phyloP scores from a whole-genome alignment of 2,888 invertebrate genomes.

The Nemurella pictetii region DNA sequence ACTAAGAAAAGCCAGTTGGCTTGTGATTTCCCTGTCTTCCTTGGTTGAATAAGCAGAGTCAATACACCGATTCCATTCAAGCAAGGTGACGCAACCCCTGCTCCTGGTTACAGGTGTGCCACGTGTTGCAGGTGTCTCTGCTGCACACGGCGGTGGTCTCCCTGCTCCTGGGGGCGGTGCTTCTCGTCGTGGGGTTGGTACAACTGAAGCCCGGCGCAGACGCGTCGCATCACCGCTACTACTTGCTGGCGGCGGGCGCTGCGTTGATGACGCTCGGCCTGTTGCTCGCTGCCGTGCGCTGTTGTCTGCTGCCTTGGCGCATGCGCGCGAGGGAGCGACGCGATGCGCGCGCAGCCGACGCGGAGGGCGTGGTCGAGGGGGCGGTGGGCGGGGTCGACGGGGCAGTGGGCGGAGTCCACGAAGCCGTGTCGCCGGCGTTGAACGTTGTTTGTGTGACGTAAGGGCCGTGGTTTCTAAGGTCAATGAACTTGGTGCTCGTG shows the following conservation, averaged over 20 bases:
- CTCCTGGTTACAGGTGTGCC: no score
- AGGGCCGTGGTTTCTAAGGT: no score
- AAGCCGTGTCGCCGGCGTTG: no score
- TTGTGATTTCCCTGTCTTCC: no score
- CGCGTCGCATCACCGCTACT: slow-evolving; percentile 70
- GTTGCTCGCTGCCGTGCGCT: slow-evolving; percentile 65
- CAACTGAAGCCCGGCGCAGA: slow-evolving; percentile 77
- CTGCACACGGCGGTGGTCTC: slow-evolving; percentile 75
- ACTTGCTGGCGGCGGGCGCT: slow-evolving; percentile 67
- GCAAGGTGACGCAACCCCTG: no score
- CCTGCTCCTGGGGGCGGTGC: slow-evolving; percentile 71
- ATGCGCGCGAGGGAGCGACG: slow-evolving; percentile 20
- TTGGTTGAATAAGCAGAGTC: no score
- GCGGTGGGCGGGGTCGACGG: no score
- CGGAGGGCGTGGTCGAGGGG: slow-evolving; percentile 9
- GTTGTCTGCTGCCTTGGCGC: slow-evolving; percentile 58
- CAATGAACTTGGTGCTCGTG: no score
- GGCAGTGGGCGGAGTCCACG: no score
- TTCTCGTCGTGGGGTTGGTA: slow-evolving; percentile 74
- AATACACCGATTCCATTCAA: no score
- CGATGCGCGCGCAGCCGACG: slow-evolving; percentile 2
- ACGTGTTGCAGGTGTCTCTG: slow-evolving; percentile 73
- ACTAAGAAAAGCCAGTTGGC: no score
- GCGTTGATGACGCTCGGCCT: slow-evolving; percentile 66
- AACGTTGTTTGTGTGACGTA: no score